Evolutionary conservation across 2,113 vertebrate species (phyloP).

Genomic region (Hyaena hyaena): DNA sequence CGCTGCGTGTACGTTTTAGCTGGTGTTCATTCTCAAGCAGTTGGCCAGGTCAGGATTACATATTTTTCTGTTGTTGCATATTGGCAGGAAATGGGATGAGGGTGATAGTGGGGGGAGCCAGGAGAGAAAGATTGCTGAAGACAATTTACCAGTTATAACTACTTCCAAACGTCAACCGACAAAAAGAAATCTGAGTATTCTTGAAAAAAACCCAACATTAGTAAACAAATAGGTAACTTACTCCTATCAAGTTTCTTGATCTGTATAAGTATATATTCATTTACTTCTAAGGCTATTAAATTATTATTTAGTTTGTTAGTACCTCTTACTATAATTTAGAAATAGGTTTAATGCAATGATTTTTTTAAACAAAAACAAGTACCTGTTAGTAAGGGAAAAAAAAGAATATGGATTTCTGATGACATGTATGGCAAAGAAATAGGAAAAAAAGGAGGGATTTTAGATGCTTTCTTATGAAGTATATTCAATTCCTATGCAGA

Average conservation of each 20-base stretch:
- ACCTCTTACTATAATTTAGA: conserved; percentile 73
- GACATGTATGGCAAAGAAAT: conserved; percentile 51
- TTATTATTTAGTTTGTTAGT: conserved; percentile 75
- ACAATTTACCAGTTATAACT: conserved; percentile 48
- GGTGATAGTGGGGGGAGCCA: background rate
- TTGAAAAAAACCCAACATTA: conserved; percentile 52
- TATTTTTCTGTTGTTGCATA: conserved; percentile 48
- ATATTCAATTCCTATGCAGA: conserved; percentile 69
- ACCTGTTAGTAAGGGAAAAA: conserved; percentile 45
- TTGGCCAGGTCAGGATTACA: conserved; percentile 23
- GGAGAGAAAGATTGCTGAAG: conserved; percentile 37
- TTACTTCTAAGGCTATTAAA: conserved; percentile 74
- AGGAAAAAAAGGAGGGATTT: conserved; percentile 63
- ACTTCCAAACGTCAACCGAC: conserved; percentile 47
- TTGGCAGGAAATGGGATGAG: background rate
- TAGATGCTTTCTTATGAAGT: conserved; percentile 53
- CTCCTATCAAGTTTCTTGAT: conserved; percentile 72
- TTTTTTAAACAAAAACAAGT: conserved; percentile 60
- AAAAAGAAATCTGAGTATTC: conserved; percentile 18
- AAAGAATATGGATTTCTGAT: conserved; percentile 52
- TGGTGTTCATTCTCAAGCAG: conserved; percentile 41
- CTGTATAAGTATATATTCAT: conserved; percentile 71
- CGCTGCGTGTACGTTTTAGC: background rate
- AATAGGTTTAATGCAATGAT: conserved; percentile 54
- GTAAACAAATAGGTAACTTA: conserved; percentile 72